Evolutionary conservation across 1,140 invertebrate species (phyloP).

Genomic region (Drosophila willistoni): DNA sequence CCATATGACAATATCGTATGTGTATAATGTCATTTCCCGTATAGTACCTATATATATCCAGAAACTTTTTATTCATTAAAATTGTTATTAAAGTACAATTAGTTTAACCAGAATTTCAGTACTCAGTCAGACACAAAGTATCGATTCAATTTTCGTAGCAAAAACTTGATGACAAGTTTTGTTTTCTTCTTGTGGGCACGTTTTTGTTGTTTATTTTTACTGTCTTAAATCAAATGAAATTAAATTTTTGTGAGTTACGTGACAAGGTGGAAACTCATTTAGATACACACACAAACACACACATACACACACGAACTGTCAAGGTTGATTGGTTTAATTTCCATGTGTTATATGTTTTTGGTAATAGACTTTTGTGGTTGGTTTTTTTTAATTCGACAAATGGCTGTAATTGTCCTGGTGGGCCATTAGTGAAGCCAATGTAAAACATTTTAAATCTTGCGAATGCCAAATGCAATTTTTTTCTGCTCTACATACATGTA

Average conservation of each 20-base stretch:
- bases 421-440: conserved; percentile 54
- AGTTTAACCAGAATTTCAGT: background rate
- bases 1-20: background rate
- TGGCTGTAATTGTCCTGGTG: conserved; percentile 41
- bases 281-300: background rate
- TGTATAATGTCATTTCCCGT: background rate
- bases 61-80: conserved; percentile 3
- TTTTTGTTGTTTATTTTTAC: conserved; percentile 1
- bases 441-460: conserved; percentile 58
- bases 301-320: background rate
- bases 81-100: conserved; percentile 1
- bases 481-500: conserved; percentile 16
- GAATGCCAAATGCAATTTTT: conserved; percentile 28
- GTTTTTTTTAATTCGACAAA: conserved; percentile 26
- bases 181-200: background rate
- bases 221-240: conserved; percentile 12
- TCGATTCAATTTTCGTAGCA: background rate
- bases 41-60: conserved; percentile 15
- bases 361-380: conserved; percentile 17
- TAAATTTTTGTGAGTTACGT: conserved; percentile 1
- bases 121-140: background rate
- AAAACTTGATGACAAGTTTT: conserved; percentile 6
- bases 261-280: conserved; percentile 14
- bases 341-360: background rate
- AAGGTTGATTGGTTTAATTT: conserved; percentile 9